Evolutionary conservation across 2,113 vertebrate species (phyloP).

Genomic region (Urocynchramus pylzowi): DNA sequence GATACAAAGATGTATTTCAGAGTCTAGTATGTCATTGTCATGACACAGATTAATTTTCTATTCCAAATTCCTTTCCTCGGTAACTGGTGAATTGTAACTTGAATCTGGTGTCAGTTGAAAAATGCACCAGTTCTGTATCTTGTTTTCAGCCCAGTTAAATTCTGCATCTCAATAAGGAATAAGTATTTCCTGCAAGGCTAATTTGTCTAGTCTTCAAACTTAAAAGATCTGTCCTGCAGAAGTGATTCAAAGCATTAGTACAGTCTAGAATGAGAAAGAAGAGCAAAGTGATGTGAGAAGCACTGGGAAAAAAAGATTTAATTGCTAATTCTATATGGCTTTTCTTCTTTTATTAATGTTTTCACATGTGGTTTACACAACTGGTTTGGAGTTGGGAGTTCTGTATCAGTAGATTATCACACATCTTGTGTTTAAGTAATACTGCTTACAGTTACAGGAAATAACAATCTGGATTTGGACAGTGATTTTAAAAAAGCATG

Average conservation of each 20-base stretch:
- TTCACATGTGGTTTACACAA: background rate
- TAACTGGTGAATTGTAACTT: background rate
- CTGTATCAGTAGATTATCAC: background rate
- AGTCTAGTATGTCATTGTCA: background rate
- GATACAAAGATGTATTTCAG: background rate
- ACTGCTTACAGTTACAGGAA: background rate
- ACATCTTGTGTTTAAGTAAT: background rate
- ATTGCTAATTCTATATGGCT: background rate
- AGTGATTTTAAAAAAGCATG: background rate
- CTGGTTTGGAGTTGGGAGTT: background rate
- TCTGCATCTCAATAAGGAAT: background rate
- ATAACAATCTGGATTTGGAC: background rate
- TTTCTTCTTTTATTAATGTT: background rate
- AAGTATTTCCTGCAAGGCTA: background rate
- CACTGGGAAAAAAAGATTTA: background rate
- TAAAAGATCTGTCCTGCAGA: background rate
- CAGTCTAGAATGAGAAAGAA: background rate
- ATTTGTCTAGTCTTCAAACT: background rate
- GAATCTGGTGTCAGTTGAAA: background rate
- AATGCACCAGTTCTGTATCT: background rate
- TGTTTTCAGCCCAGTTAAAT: background rate
- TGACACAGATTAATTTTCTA: background rate
- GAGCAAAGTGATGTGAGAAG: background rate
- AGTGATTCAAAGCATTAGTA: background rate
- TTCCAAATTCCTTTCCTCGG: background rate